Evolutionary conservation across 2,888 invertebrate genomes (phyloP).

Genomic region (Parapristionchus giblindavisi): DNA sequence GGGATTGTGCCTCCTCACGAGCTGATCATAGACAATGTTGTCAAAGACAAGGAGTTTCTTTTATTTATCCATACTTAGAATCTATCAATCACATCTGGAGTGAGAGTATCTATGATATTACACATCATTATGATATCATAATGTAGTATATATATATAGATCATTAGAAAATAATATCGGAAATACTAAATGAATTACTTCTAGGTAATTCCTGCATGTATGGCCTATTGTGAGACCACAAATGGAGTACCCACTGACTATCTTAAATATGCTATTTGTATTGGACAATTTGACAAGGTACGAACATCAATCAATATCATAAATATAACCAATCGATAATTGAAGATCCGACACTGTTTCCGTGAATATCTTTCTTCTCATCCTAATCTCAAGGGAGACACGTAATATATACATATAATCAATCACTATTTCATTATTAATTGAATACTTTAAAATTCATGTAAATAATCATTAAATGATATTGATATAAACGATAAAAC

Average conservation of each 20-base stretch:
- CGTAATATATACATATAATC: constrained; percentile 39
- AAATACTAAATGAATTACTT: too few species aligned
- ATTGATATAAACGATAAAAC: too few species aligned
- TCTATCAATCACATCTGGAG: too few species aligned
- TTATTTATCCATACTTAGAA: too few species aligned
- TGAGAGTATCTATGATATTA: too few species aligned
- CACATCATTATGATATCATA: too few species aligned
- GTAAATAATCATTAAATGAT: too few species aligned
- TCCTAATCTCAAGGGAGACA: constrained; percentile 65
- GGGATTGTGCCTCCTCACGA: constrained; percentile 68
- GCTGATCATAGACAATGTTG: constrained; percentile 65
- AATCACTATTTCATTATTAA: neutral
- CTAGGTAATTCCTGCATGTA: constrained; percentile 60
- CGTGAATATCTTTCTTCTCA: constrained; percentile 59
- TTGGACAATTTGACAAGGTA: constrained; percentile 64
- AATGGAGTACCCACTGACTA: constrained; percentile 67
- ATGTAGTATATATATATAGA: too few species aligned
- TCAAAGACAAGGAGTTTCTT: constrained; percentile 45
- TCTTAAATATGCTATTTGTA: constrained; percentile 61
- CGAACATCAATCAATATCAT: neutral
- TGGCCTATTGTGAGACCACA: constrained; percentile 68
- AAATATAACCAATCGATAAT: neutral
- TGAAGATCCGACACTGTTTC: constrained; percentile 63
- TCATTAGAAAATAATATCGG: too few species aligned
- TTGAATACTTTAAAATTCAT: too few species aligned